Evolutionary conservation across 1,140 invertebrate species (phyloP).

Genomic region (Zaprionus nigranus): DNA sequence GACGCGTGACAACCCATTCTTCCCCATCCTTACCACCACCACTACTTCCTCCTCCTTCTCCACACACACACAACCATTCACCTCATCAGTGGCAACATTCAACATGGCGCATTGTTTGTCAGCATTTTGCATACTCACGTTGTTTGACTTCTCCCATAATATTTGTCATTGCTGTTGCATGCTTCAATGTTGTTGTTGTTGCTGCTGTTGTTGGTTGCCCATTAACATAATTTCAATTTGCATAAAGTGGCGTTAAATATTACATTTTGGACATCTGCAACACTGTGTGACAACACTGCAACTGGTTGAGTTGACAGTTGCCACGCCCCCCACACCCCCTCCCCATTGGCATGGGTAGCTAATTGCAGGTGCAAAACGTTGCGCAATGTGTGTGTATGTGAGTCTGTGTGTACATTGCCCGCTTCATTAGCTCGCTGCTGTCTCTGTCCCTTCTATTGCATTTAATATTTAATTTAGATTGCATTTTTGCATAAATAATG

Average conservation of each 20-base stretch:
- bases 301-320: slow-evolving; percentile 38
- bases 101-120: slow-evolving; percentile 40
- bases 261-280: slow-evolving; percentile 69
- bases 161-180: slow-evolving; percentile 33
- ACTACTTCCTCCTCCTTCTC: too few relatives aligned
- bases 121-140: slow-evolving; percentile 30
- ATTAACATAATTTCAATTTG: slow-evolving; percentile 83
- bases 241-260: slow-evolving; percentile 81
- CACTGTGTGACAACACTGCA: slow-evolving; percentile 32
- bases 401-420: slow-evolving; percentile 46
- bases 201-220: slow-evolving; percentile 45
- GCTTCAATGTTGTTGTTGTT: slow-evolving; percentile 12
- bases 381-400: slow-evolving; percentile 12
- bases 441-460: not conserved
- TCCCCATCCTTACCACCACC: not conserved
- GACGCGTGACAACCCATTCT: not conserved
- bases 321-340: slow-evolving; percentile 20
- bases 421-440: slow-evolving; percentile 48
- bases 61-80: not conserved
- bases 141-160: slow-evolving; percentile 45
- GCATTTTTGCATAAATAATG: slow-evolving; percentile 69
- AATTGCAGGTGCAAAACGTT: slow-evolving; percentile 78
- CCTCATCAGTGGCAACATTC: slow-evolving; percentile 36
- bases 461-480: slow-evolving; percentile 72
- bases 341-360: slow-evolving; percentile 23